Conservation (phyloP, 1,140 invertebrate genomes). For the Solenopsis invicta region DNA sequence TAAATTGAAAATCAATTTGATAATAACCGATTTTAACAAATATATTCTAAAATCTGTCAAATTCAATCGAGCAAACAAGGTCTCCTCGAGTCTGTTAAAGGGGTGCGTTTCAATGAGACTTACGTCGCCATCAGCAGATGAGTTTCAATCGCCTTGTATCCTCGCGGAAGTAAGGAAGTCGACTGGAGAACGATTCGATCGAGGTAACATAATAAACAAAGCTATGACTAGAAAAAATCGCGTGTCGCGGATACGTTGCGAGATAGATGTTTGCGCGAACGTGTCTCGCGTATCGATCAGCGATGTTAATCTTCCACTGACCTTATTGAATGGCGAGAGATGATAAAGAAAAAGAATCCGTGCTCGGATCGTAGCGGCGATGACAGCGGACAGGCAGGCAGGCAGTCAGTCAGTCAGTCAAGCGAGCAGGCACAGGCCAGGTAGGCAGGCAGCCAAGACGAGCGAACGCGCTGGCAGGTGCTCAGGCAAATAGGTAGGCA, state of each 20-base stretch:
- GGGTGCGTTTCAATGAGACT: background rate
- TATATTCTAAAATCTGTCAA: background rate
- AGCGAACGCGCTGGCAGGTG: background rate
- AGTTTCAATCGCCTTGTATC: background rate
- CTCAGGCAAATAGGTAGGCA: background rate
- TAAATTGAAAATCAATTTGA: no score
- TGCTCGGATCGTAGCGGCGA: background rate
- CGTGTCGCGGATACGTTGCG: background rate
- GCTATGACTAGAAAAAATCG: background rate
- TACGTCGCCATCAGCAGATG: background rate
- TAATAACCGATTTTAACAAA: no score
- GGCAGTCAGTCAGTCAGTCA: background rate
- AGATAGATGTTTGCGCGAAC: background rate
- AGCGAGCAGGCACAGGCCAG: background rate
- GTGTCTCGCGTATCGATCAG: constrained; percentile 32
- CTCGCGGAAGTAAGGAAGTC: constrained; percentile 26
- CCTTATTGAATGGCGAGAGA: constrained; percentile 32
- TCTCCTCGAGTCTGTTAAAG: background rate
- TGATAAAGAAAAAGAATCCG: constrained; percentile 15
- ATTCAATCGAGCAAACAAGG: background rate
- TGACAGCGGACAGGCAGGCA: background rate
- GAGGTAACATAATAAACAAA: background rate
- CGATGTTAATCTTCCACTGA: constrained; percentile 45
- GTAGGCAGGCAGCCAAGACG: background rate
- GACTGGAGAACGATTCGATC: background rate